Percentiles rank a stretch among this genome's conserved stretches.
Evolutionary conservation across 2,113 vertebrate genomes (phyloP).

Genomic region (Rhinopomastus cyanomelas): DNA sequence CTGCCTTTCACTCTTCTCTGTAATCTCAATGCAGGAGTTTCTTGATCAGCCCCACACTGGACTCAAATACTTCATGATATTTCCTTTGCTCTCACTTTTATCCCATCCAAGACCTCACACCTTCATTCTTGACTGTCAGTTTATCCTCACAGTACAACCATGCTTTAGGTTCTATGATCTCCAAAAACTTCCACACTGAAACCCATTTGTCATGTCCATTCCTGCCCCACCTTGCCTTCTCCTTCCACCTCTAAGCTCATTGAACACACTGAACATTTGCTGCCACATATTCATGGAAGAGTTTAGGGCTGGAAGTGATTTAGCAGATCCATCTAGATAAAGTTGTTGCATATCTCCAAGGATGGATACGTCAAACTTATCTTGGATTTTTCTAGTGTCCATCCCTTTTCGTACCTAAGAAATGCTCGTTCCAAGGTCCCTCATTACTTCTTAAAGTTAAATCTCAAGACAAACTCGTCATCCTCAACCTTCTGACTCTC

Average conservation of each 20-base stretch:
- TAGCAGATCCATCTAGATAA: not conserved
- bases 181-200: not conserved
- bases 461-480: not conserved
- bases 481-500: not conserved
- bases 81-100: not conserved
- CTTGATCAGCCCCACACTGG: not conserved
- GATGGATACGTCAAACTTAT: not conserved
- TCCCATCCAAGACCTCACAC: not conserved
- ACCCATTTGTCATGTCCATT: not conserved
- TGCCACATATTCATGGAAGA: not conserved
- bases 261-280: not conserved
- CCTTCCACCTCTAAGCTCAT: not conserved
- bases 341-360: not conserved
- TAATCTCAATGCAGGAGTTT: not conserved
- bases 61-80: fast-evolving
- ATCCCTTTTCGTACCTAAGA: not conserved
- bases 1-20: not conserved
- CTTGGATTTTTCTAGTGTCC: not conserved
- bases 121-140: not conserved
- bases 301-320: not conserved
- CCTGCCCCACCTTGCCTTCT: not conserved
- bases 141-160: not conserved
- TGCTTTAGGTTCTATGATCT: not conserved
- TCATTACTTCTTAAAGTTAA: not conserved
- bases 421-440: not conserved